Evolutionary conservation across 2,888 invertebrate genomes (phyloP), one percentile per base, ranked within the genome.

Genomic region (Dermolepida albohirtum): DNA sequence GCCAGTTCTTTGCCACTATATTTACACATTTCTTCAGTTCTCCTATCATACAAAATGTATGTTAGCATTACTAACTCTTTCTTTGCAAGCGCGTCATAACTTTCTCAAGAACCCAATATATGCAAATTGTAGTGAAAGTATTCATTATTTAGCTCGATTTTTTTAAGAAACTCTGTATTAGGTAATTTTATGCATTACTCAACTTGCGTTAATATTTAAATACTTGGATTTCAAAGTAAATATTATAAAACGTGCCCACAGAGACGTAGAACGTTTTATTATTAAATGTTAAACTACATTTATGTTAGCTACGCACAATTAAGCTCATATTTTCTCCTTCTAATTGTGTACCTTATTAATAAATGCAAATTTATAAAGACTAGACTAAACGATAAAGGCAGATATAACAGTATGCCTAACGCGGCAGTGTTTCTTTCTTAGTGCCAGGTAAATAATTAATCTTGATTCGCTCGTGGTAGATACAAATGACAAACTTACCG

Each of bases 381-480:
- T 16, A 40, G 40, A 17, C 44, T 14, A 51, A 29, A 51, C 27
- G 51, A 4, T 29, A 12, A 12, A 12, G n/a, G 6, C 4, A 6
- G 27, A 29, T 4, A 7, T 12, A 34, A n/a, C n/a, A 11, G 29
- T 27, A 12, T 6, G 12, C n/a, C 1, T 4, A 12, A 11, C n/a
- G 12, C 44, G 44, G 12, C 44, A 10, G 10, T 34, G 34, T 34
- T 34, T 34, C 34, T 34, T 34, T 34, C 34, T 34, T 34, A 34
- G 34, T 34, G 10, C 54, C 54, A 54, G 54, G 54, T 54, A 40
- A 54, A 54, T 54, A 39, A 54, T 54, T 54, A 54, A 54, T 54
- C 54, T 54, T 54, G 41, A 17, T 51, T 54, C 41, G 16, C 10
- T 16, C 40, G 17, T 29, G 17, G 54, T 14, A 16, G 54, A 54